Evolutionary conservation across 2,888 invertebrate genomes (phyloP).

Genomic region (Craniophora ligustri): DNA sequence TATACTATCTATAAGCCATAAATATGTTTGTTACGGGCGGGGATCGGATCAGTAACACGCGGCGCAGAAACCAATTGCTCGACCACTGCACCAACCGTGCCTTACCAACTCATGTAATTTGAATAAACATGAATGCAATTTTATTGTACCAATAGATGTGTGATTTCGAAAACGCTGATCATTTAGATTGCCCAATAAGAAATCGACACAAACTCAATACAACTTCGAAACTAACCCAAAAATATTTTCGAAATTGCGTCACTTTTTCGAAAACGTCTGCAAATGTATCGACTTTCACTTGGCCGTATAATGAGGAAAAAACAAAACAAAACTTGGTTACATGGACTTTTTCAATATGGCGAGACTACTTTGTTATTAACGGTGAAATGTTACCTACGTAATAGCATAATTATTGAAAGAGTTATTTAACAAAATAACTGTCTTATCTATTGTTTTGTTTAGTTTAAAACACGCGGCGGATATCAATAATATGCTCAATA

Average conservation of each 20-base stretch:
- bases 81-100: no score
- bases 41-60: no score
- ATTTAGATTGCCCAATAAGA: not conserved
- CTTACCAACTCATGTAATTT: no score
- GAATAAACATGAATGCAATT: not conserved
- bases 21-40: no score
- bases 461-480: not conserved
- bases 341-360: conserved; percentile 21
- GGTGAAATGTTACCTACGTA: not conserved
- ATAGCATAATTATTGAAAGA: no score
- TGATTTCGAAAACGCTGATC: not conserved
- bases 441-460: not conserved
- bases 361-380: not conserved
- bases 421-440: no score
- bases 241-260: conserved; percentile 37
- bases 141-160: not conserved
- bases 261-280: conserved; percentile 31
- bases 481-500: not conserved
- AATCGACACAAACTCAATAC: not conserved
- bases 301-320: conserved; percentile 26
- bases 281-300: conserved; percentile 40
- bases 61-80: no score
- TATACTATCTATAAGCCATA: no score
- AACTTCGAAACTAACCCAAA: conserved; percentile 6
- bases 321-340: conserved; percentile 20